Conservation (phyloP, 1,140 invertebrate genomes). For the Caenorhabditis remanei region DNA sequence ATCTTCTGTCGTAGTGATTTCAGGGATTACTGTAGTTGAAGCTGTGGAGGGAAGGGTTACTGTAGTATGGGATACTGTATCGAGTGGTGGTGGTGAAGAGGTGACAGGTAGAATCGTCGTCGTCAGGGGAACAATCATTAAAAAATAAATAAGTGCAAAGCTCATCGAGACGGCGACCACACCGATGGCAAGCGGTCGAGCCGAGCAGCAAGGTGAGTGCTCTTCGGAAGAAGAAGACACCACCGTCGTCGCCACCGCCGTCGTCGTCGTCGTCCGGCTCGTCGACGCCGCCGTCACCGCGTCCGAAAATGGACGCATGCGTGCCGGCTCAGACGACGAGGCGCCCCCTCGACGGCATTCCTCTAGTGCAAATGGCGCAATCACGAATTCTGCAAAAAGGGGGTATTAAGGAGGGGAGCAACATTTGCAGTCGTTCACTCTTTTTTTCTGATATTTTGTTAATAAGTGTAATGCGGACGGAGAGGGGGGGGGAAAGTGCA, state of each 20-base stretch:
- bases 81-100: background rate
- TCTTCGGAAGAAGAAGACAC: background rate
- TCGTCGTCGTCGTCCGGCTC: background rate
- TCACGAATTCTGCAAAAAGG: slow-evolving; percentile 50
- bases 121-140: slow-evolving; percentile 32
- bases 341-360: slow-evolving; percentile 38
- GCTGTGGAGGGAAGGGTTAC: background rate
- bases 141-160: slow-evolving; percentile 53
- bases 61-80: background rate
- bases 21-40: background rate
- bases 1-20: slow-evolving; percentile 2
- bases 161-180: slow-evolving; percentile 40
- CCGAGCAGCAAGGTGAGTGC: slow-evolving; percentile 15
- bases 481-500: background rate
- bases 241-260: slow-evolving; percentile 6
- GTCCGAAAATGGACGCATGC: slow-evolving; percentile 50
- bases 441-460: background rate
- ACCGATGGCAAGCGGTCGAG: slow-evolving; percentile 37
- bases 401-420: slow-evolving; percentile 15
- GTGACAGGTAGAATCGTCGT: background rate
- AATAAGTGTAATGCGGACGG: background rate
- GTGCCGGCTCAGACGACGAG: slow-evolving; percentile 15
- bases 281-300: slow-evolving; percentile 29
- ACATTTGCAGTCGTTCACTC: background rate
- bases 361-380: slow-evolving; percentile 50